These are phyloP conservation scores for Saturnia pavonia DNA, from an alignment of 2,888 invertebrate genomes.

Conservation along the genomic window DNA sequence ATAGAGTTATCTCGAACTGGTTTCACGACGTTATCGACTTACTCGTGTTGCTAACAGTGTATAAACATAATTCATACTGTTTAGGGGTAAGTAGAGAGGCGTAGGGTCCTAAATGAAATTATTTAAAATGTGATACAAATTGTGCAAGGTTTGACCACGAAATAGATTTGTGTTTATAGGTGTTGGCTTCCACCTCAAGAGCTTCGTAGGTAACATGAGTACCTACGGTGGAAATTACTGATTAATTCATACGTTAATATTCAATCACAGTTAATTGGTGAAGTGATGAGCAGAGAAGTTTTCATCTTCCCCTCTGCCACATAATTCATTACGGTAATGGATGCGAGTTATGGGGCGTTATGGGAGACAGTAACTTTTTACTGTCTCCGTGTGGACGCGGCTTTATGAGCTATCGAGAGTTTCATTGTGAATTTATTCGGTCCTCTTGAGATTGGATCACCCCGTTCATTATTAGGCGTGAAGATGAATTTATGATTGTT, in stretches of 20 bases:
- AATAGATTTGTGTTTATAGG: not conserved
- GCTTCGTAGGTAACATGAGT: not conserved
- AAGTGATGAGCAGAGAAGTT: constrained; percentile 11
- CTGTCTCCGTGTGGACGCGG: constrained; percentile 17
- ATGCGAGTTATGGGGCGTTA: constrained; percentile 53
- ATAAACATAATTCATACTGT: not conserved
- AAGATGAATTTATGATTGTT: not conserved
- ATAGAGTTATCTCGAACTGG: constrained; percentile 11
- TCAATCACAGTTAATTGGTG: constrained; percentile 1
- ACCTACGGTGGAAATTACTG: not conserved
- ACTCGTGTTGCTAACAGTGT: not conserved
- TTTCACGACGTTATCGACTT: constrained; percentile 3
- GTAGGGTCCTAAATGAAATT: not conserved
- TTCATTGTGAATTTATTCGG: constrained; percentile 11
- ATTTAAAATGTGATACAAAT: not conserved
- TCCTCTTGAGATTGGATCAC: not conserved
- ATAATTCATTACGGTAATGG: constrained; percentile 76
- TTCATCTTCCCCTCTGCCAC: constrained; percentile 35
- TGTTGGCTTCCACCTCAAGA: not conserved
- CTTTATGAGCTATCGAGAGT: constrained; percentile 15
- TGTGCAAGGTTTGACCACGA: not conserved
- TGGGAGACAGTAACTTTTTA: constrained; percentile 56
- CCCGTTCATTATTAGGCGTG: constrained; percentile 9
- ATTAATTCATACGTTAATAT: constrained; percentile 8
- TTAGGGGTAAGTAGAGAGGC: constrained; percentile 2